phyloP scores from a whole-genome alignment of 1,140 invertebrate species.

The Heliconius eleuchia region DNA sequence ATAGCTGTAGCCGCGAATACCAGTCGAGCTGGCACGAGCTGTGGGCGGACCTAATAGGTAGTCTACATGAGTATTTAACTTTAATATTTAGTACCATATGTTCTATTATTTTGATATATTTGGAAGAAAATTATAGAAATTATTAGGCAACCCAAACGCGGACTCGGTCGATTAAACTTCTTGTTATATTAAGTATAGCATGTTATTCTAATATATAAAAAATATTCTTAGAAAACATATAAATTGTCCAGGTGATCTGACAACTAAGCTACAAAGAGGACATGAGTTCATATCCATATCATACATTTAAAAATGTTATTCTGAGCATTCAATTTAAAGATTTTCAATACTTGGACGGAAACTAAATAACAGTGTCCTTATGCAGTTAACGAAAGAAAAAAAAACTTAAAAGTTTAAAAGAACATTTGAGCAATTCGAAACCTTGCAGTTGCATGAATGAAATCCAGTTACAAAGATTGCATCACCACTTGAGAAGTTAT shows the following conservation, averaged over 20 bases:
- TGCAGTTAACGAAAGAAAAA: not conserved
- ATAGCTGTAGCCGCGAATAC: not conserved
- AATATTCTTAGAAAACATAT: too few species aligned
- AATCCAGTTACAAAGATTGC: constrained; percentile 2
- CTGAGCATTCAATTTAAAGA: too few species aligned
- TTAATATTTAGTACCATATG: not conserved
- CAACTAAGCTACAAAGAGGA: too few species aligned
- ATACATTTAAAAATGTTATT: too few species aligned
- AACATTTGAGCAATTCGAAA: not conserved
- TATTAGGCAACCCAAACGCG: too few species aligned
- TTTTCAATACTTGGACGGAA: too few species aligned
- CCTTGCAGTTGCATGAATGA: constrained; percentile 12
- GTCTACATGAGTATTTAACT: not conserved
- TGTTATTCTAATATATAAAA: too few species aligned
- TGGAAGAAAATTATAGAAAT: not conserved
- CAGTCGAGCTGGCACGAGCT: not conserved
- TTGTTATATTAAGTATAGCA: too few species aligned
- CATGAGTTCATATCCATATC: too few species aligned
- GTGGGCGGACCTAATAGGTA: not conserved
- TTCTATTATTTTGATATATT: not conserved
- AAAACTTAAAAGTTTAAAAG: not conserved
- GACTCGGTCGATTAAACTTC: too few species aligned
- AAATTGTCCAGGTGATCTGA: too few species aligned
- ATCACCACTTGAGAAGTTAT: constrained; percentile 3
- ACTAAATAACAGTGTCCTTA: not conserved